Evolutionary conservation across 2,113 vertebrate species (phyloP).

Genomic region (Alexandromys fortis): DNA sequence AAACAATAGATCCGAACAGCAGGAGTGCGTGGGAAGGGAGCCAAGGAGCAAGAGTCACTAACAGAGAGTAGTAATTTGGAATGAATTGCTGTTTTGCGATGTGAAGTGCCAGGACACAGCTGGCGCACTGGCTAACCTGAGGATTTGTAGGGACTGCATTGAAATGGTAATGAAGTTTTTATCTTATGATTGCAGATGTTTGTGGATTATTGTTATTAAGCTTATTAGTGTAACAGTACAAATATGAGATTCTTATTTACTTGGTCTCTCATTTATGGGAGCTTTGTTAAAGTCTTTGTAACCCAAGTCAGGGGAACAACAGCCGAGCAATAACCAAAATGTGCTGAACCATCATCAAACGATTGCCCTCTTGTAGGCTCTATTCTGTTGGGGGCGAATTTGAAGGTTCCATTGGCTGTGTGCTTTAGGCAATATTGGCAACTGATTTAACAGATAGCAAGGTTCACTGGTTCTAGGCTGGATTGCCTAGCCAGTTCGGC

Average conservation of each 20-base stretch:
- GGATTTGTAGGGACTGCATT: slow-evolving; percentile 85
- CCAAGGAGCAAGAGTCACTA: slow-evolving; percentile 85
- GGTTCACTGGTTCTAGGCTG: neutral
- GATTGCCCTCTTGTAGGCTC: neutral
- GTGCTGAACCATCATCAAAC: neutral
- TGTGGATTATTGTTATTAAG: slow-evolving; percentile 87
- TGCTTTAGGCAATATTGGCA: neutral
- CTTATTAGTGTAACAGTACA: slow-evolving; percentile 85
- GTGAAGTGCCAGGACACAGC: slow-evolving; percentile 85
- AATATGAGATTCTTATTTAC: slow-evolving; percentile 82
- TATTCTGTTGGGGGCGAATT: neutral
- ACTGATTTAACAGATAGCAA: neutral
- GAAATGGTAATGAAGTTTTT: slow-evolving; percentile 88
- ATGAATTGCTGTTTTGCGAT: slow-evolving; percentile 87
- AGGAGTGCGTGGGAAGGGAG: slow-evolving; percentile 84
- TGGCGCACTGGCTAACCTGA: slow-evolving; percentile 85
- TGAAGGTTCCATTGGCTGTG: neutral
- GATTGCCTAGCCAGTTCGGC: neutral
- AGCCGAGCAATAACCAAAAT: slow-evolving; percentile 15
- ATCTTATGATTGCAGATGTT: slow-evolving; percentile 87
- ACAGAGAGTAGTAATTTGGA: slow-evolving; percentile 86
- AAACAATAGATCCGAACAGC: slow-evolving; percentile 87
- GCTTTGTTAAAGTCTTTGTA: slow-evolving; percentile 77
- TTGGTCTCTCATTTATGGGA: slow-evolving; percentile 77
- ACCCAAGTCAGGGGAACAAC: slow-evolving; percentile 67